These are phyloP conservation scores for Leptinotarsa haldemani DNA, from an alignment of 2,888 invertebrate species.

Conservation along the genomic window DNA sequence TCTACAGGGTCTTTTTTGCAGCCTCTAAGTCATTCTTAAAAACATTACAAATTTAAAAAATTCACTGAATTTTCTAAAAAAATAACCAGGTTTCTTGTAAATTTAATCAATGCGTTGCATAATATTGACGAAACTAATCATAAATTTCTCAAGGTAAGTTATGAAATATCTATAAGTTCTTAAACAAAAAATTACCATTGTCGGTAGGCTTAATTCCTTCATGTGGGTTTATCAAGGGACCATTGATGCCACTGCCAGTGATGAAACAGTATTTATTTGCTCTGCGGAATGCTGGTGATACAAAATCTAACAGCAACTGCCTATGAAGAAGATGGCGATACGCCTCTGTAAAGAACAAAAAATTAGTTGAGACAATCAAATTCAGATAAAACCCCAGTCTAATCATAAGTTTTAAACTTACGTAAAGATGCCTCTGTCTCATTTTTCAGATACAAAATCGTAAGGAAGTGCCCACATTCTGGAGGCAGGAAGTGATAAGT, in stretches of 20 bases:
- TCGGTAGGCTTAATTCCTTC: constrained; percentile 65
- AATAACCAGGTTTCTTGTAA: no score
- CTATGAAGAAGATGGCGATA: constrained; percentile 78
- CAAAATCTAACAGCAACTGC: constrained; percentile 75
- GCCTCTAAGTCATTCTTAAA: no score
- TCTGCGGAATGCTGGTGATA: constrained; percentile 80
- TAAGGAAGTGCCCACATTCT: constrained; percentile 81
- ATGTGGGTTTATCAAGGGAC: constrained; percentile 80
- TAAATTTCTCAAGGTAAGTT: no score
- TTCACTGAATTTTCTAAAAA: no score
- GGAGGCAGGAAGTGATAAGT: constrained; percentile 81
- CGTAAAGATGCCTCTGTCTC: constrained; percentile 77
- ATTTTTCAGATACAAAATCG: constrained; percentile 77
- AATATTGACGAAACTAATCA: no score
- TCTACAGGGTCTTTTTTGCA: no score
- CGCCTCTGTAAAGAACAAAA: constrained; percentile 66
- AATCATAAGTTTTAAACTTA: constrained; percentile 62
- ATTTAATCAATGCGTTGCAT: no score
- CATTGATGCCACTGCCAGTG: constrained; percentile 64
- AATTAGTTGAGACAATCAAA: background rate
- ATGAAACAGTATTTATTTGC: constrained; percentile 74
- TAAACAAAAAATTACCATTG: constrained; percentile 54
- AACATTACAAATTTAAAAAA: no score
- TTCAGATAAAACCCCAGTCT: background rate
- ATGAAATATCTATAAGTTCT: no score